phyloP scores from a whole-genome alignment of 2,113 vertebrate genomes.

The Hippocampus abdominalis region DNA sequence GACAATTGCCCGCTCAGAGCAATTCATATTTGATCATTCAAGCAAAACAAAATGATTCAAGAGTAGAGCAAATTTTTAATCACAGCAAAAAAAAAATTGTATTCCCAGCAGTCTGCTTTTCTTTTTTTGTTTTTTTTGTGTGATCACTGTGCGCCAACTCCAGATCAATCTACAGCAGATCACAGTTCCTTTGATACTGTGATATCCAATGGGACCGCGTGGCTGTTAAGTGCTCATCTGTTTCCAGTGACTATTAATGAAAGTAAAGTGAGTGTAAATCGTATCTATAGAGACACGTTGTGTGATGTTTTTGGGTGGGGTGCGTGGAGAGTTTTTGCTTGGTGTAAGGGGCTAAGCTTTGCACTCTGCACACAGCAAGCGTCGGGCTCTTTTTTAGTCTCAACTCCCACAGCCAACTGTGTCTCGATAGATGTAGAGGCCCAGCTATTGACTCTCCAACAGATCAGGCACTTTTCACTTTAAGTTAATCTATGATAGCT shows the following conservation, averaged over 20 bases:
- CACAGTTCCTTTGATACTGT: background rate
- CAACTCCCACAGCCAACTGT: conserved; percentile 21
- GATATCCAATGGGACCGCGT: background rate
- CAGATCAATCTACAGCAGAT: background rate
- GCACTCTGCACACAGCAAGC: background rate
- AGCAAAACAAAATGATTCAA: background rate
- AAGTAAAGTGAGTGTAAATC: background rate
- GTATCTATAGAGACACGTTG: background rate
- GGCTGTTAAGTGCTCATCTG: background rate
- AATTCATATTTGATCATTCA: background rate
- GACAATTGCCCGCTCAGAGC: background rate
- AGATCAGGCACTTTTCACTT: background rate
- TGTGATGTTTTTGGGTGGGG: background rate
- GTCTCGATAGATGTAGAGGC: background rate
- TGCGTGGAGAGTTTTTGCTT: background rate
- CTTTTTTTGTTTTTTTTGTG: background rate
- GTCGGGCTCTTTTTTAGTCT: background rate
- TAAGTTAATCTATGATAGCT: background rate
- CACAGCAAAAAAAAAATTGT: background rate
- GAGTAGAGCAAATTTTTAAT: background rate
- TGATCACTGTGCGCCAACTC: background rate
- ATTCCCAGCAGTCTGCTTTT: background rate
- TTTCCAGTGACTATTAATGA: background rate
- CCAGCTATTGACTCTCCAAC: background rate
- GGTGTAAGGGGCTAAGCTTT: background rate